Base-by-base conservation (phyloP, 2,113 vertebrate species). In the Platysternon megacephalum region DNA sequence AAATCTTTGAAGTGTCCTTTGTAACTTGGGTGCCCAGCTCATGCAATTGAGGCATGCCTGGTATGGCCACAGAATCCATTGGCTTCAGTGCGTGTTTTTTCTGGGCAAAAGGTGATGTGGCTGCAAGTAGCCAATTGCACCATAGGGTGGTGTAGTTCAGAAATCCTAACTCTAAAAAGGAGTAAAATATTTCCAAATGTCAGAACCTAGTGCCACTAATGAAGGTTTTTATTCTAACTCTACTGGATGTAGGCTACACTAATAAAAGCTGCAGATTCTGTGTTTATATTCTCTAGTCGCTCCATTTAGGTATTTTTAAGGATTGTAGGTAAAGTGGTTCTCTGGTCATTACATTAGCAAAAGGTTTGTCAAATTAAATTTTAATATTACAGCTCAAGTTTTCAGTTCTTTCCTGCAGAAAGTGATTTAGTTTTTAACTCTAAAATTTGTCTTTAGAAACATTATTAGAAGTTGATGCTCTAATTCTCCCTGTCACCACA, bases 1-100 rank as follows among this genome's bases (percentile, higher is more conserved):
- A 95, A 97, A 96, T 96, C 94, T 93, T 97, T 79, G 35, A 90
- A 97, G 97, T 97, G 96, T 94, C 96, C 95, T 95, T 97, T 11
- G 44, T 86, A 72, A 79, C 85, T 10, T 13, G 28, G 83, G 93
- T 39, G 86, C 82, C 84, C 65, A 12, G 5, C 49, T 17, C 32
- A 7, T 0, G 19, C 48, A 9, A n/a, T 26, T 39, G 53, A n/a
- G 65, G 29, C 48, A 42, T 72, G 58, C 55, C 22, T 32, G 7
- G 17, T 72, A 39, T 72, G n/a, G n/a, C 4, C 78, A 39, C 2
- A 85, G 72, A 0, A 0, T 78, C 42, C 0, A 0, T 8, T 28
- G 53, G 39, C 90, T 91, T 1, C 0, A n/a, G 24, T 53, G 0
- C 4, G 3, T 35, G 61, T n/a, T 72, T 72, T 72, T 72, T 21